Percentiles rank a stretch among this genome's conserved stretches.
Evolutionary conservation across 2,888 invertebrate genomes (phyloP).

Genomic region (Panopea generosa): DNA sequence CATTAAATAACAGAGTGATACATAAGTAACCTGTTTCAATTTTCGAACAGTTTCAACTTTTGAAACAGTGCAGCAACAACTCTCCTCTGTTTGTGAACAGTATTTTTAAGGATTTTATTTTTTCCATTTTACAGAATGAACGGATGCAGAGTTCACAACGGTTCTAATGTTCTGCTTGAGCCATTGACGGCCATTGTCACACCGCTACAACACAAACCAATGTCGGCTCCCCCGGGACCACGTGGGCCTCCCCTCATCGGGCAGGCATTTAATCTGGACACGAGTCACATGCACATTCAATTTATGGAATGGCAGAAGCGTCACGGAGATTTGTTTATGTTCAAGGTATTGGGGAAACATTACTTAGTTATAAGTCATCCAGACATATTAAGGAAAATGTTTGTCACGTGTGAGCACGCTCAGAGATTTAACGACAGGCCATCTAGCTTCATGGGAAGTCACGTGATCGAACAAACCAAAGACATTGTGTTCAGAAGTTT

Average conservation of each 20-base stretch:
- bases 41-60: too few species aligned
- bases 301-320: conserved; percentile 65
- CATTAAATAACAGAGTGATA: too few species aligned
- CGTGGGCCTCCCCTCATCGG: conserved; percentile 62
- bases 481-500: conserved; percentile 64
- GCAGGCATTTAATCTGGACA: conserved; percentile 57
- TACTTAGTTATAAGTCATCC: conserved; percentile 62
- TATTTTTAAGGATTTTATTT: too few species aligned
- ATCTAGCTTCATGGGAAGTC: conserved; percentile 62
- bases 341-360: conserved; percentile 63
- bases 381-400: conserved; percentile 61
- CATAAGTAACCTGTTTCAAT: too few species aligned
- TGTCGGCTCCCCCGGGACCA: conserved; percentile 63
- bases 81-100: too few species aligned
- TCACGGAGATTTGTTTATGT: conserved; percentile 64
- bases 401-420: conserved; percentile 55
- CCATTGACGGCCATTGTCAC: not conserved
- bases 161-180: too few species aligned
- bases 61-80: too few species aligned
- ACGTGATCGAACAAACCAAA: conserved; percentile 59
- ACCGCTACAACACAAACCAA: not conserved
- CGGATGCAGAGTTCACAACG: too few species aligned
- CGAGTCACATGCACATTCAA: conserved; percentile 61
- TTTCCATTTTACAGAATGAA: too few species aligned
- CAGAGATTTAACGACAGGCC: conserved; percentile 61